A percentile compares a stretch with the other conserved stretches of the same genome.
Conservation (phyloP, 2,888 invertebrate species). For the Hemistola chrysoprasaria region DNA sequence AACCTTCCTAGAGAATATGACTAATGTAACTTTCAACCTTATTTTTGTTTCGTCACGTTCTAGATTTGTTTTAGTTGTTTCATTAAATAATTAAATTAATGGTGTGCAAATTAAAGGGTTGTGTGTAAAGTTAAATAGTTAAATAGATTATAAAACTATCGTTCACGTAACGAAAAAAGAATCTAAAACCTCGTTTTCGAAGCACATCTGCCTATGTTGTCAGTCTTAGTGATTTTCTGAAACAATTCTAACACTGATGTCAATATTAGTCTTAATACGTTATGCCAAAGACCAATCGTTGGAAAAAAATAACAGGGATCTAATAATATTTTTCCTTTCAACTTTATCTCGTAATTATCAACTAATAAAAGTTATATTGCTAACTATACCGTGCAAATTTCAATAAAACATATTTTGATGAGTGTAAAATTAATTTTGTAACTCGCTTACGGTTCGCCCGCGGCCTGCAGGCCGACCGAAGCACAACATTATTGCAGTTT, state of each 20-base stretch:
- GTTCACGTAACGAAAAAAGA: conserved; percentile 58
- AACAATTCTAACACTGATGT: conserved; percentile 49
- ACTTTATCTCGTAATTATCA: conserved; percentile 48
- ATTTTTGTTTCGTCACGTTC: conserved; percentile 48
- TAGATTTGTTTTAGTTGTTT: conserved; percentile 56
- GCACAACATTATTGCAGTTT: conserved; percentile 60
- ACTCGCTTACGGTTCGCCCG: conserved; percentile 39
- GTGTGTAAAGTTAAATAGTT: conserved; percentile 81
- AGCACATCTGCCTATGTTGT: conserved; percentile 48
- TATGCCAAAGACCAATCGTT: conserved; percentile 79
- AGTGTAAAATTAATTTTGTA: conserved; percentile 62
- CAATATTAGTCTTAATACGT: conserved; percentile 63
- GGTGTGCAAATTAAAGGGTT: conserved; percentile 82
- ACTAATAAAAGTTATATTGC: conserved; percentile 38
- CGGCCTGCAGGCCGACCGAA: conserved; percentile 34
- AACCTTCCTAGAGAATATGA: conserved; percentile 56
- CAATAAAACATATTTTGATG: conserved; percentile 63
- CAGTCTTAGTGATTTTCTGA: conserved; percentile 37
- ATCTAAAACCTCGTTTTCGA: conserved; percentile 45
- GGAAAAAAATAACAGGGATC: conserved; percentile 77
- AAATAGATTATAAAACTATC: conserved; percentile 73
- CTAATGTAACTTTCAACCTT: conserved; percentile 31
- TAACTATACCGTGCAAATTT: conserved; percentile 62
- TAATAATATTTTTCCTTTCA: conserved; percentile 67
- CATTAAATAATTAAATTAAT: conserved; percentile 61